These are phyloP conservation scores for Chrysogorgia sp. DNA, from an alignment of 92 coral and sea anemone species.

Conservation along the genomic window DNA sequence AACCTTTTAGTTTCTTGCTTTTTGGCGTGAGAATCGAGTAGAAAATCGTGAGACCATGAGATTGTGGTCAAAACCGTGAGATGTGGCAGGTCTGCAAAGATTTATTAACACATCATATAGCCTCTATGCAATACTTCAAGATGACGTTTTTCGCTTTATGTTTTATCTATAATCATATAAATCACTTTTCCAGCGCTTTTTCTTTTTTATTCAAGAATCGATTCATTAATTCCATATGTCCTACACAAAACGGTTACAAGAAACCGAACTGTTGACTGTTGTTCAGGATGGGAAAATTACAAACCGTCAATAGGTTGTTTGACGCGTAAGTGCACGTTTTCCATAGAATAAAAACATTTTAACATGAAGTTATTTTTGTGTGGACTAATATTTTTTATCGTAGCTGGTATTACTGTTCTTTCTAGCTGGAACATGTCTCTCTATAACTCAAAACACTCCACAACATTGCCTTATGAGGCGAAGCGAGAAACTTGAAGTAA, in stretches of 20 bases:
- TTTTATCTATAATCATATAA: neutral
- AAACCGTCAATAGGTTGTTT: conserved; percentile 65
- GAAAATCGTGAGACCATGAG: too few relatives aligned
- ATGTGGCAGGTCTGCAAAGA: too few relatives aligned
- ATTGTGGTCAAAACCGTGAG: too few relatives aligned
- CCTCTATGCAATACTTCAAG: neutral
- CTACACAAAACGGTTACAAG: conserved; percentile 59
- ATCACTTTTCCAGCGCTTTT: too few relatives aligned
- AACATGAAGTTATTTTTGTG: neutral
- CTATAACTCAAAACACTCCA: conserved; percentile 21
- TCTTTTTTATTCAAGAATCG: conserved; percentile 51
- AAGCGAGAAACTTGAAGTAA: neutral
- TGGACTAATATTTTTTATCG: neutral
- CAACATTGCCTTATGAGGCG: conserved; percentile 9
- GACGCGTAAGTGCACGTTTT: conserved; percentile 71
- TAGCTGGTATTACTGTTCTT: neutral
- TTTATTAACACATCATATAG: too few relatives aligned
- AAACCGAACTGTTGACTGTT: conserved; percentile 66
- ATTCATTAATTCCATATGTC: conserved; percentile 69
- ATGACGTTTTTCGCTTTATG: too few relatives aligned
- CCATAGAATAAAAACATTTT: too few relatives aligned
- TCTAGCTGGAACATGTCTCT: neutral
- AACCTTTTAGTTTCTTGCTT: too few relatives aligned
- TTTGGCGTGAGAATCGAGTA: too few relatives aligned
- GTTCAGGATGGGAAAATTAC: conserved; percentile 89